These are phyloP conservation scores for Steromphala cineraria DNA, from an alignment of 2,888 invertebrate genomes.

Conservation along the genomic window DNA sequence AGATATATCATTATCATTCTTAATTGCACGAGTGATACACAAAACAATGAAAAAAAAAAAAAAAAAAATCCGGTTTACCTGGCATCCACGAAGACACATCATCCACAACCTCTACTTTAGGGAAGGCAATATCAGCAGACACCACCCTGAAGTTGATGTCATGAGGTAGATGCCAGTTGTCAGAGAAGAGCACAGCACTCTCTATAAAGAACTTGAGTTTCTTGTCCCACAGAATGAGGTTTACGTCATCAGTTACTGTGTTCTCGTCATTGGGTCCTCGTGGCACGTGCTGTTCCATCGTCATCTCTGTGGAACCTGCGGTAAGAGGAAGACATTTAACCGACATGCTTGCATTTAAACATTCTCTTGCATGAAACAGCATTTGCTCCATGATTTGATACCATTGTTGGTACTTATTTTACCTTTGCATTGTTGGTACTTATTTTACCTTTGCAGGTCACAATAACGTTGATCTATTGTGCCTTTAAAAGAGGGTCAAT, in stretches of 20 bases:
- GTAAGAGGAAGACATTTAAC: not conserved
- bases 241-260: slow-evolving; percentile 19
- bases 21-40: too few relatives aligned
- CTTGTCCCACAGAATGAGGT: not conserved
- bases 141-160: slow-evolving; percentile 28
- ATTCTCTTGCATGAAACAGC: not conserved
- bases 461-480: too few relatives aligned
- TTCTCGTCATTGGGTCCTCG: not conserved
- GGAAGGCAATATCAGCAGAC: slow-evolving; percentile 22
- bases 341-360: too few relatives aligned
- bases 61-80: slow-evolving; percentile 25
- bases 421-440: too few relatives aligned
- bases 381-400: not conserved
- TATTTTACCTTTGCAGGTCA: too few relatives aligned
- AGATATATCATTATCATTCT: too few relatives aligned
- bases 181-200: not conserved
- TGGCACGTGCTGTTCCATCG: slow-evolving; percentile 4
- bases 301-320: not conserved
- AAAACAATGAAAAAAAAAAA: too few relatives aligned
- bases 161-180: not conserved
- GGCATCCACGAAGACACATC: slow-evolving; percentile 30
- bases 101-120: slow-evolving; percentile 30
- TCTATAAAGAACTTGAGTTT: slow-evolving; percentile 18
- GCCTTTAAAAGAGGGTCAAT: too few relatives aligned
- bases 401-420: too few relatives aligned